Percentiles rank a stretch among this genome's conserved stretches.
Conservation (phyloP, 2,888 invertebrate genomes). For the Gisinianus flammeolus region DNA sequence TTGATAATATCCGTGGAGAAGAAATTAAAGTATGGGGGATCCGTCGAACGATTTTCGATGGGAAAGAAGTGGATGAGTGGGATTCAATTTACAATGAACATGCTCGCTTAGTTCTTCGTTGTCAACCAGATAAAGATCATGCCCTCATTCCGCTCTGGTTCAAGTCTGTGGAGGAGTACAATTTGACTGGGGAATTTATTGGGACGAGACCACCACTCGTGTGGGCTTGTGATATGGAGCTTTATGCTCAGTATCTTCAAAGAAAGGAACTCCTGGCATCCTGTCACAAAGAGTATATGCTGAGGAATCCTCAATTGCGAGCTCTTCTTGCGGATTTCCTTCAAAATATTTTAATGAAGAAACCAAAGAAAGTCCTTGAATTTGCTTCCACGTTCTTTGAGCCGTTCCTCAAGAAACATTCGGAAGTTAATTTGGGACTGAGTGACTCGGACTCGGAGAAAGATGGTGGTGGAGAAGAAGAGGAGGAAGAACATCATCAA, state of each 20-base stretch:
- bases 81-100: slow-evolving; percentile 52
- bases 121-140: slow-evolving; percentile 53
- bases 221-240: slow-evolving; percentile 56
- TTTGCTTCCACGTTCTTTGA: slow-evolving; percentile 42
- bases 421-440: slow-evolving; percentile 15
- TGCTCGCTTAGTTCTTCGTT: slow-evolving; percentile 51
- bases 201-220: slow-evolving; percentile 46
- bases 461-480: not conserved
- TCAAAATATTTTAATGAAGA: slow-evolving; percentile 48
- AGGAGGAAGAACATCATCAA: too few species aligned
- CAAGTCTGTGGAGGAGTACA: slow-evolving; percentile 43
- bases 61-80: slow-evolving; percentile 47
- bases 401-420: slow-evolving; percentile 11
- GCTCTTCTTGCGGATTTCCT: slow-evolving; percentile 55
- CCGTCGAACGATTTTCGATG: slow-evolving; percentile 44
- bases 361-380: slow-evolving; percentile 50
- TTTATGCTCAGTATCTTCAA: slow-evolving; percentile 51
- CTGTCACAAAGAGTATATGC: slow-evolving; percentile 48
- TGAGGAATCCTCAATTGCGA: slow-evolving; percentile 52
- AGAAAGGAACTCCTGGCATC: slow-evolving; percentile 48
- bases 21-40: slow-evolving; percentile 51
- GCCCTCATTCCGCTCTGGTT: slow-evolving; percentile 57
- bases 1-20: slow-evolving; percentile 54
- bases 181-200: slow-evolving; percentile 43
- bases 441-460: slow-evolving; percentile 27